Conservation (phyloP, 2,797 vertebrate species). For the Nannoperca obscura region DNA sequence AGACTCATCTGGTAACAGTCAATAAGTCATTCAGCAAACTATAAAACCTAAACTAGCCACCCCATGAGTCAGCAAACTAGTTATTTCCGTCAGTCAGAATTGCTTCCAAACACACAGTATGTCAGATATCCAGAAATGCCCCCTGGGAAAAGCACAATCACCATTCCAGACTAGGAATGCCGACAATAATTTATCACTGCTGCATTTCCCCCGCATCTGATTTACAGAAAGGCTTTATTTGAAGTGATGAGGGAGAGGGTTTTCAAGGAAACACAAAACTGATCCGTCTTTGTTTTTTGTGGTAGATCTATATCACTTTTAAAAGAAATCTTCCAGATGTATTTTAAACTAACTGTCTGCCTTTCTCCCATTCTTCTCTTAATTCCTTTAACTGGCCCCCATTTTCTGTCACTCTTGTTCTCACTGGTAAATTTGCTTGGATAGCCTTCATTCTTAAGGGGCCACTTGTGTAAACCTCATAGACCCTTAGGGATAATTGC, state of each 20-base stretch:
- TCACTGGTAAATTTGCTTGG: constrained; percentile 7
- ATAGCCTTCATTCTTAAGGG: constrained; percentile 36
- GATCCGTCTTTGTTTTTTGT: constrained; percentile 30
- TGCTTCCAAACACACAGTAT: constrained; percentile 6
- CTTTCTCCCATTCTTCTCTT: constrained; percentile 1
- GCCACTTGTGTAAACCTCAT: constrained; percentile 39
- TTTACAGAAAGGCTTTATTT: constrained; percentile 41
- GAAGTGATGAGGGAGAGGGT: constrained; percentile 15
- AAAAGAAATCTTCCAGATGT: constrained; percentile 25
- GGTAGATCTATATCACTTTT: constrained; percentile 5
- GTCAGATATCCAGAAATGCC: constrained; percentile 22
- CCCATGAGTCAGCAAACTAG: neutral
- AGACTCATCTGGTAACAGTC: constrained; percentile 4
- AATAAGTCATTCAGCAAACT: neutral
- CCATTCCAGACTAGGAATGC: constrained; percentile 50
- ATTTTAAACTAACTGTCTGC: constrained; percentile 10
- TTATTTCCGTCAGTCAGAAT: constrained; percentile 16
- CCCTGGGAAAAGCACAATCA: constrained; percentile 42
- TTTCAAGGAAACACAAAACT: constrained; percentile 12
- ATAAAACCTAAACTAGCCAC: constrained; percentile 18
- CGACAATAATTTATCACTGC: constrained; percentile 45
- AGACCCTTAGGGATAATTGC: constrained; percentile 44
- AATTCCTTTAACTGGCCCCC: constrained; percentile 13
- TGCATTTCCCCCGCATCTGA: constrained; percentile 23
- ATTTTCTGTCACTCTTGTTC: constrained; percentile 23